Percentiles rank a stretch among this genome's conserved stretches.
phyloP scores from a whole-genome alignment of 2,888 invertebrate species.

The Anaspis maculata region DNA sequence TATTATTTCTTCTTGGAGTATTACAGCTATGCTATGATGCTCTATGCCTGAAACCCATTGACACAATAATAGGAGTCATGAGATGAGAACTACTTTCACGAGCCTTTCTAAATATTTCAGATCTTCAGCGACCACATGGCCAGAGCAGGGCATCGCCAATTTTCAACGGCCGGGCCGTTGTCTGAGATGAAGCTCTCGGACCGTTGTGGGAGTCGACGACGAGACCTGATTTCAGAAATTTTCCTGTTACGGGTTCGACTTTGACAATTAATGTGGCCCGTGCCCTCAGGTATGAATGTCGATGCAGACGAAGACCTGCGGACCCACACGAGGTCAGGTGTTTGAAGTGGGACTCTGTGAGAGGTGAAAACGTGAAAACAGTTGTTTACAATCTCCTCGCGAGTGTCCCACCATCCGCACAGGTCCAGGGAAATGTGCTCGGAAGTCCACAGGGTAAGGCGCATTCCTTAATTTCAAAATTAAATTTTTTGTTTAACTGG shows the following conservation, averaged over 20 bases:
- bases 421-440: slow-evolving; percentile 28
- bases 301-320: slow-evolving; percentile 34
- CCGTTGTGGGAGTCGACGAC: no score
- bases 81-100: slow-evolving; percentile 21
- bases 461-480: no score
- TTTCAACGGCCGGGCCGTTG: slow-evolving; percentile 3
- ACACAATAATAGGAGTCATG: slow-evolving; percentile 18
- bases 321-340: slow-evolving; percentile 38
- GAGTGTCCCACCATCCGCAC: slow-evolving; percentile 24
- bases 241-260: slow-evolving; percentile 12
- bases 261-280: slow-evolving; percentile 19
- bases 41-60: slow-evolving; percentile 18
- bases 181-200: no score
- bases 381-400: slow-evolving; percentile 38
- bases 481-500: no score
- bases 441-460: slow-evolving; percentile 30
- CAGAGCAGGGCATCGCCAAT: slow-evolving; percentile 3
- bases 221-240: slow-evolving; percentile 4
- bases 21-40: slow-evolving; percentile 15
- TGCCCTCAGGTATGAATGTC: slow-evolving; percentile 26
- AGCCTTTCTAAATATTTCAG: slow-evolving; percentile 19
- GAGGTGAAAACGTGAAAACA: slow-evolving; percentile 35
- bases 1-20: slow-evolving; percentile 12
- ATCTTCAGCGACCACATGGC: slow-evolving; percentile 2
- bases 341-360: slow-evolving; percentile 38